Conservation (phyloP, 1,140 invertebrate genomes). For the Physella acuta region DNA sequence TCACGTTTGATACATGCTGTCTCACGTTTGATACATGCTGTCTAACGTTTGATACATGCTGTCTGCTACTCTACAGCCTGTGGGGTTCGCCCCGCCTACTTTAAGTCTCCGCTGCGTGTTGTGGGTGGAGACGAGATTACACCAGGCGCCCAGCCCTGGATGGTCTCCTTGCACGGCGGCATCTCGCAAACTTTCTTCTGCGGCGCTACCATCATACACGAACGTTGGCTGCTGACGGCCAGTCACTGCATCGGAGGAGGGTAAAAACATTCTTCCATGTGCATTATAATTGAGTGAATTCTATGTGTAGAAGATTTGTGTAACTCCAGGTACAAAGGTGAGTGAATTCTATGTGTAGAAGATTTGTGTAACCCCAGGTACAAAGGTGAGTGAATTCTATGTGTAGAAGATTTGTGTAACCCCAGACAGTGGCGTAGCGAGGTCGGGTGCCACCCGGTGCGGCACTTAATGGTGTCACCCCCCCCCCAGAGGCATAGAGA, state of each 20-base stretch:
- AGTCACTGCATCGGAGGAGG: slow-evolving; percentile 67
- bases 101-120: slow-evolving; percentile 31
- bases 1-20: too few species aligned
- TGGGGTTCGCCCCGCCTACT: slow-evolving; percentile 40
- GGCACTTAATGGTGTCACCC: too few species aligned
- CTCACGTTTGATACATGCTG: too few species aligned
- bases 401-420: too few species aligned
- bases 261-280: slow-evolving; percentile 31
- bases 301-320: background rate
- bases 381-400: too few species aligned
- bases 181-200: slow-evolving; percentile 62
- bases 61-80: slow-evolving; percentile 39
- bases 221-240: slow-evolving; percentile 70
- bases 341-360: too few species aligned
- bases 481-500: too few species aligned
- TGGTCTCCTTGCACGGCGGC: slow-evolving; percentile 43
- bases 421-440: too few species aligned
- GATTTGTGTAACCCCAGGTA: too few species aligned
- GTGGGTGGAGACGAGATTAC: slow-evolving; percentile 38
- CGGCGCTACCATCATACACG: slow-evolving; percentile 67
- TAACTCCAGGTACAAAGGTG: too few species aligned
- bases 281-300: background rate
- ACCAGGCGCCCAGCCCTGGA: slow-evolving; percentile 42
- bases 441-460: too few species aligned
- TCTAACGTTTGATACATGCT: too few species aligned